phyloP scores from a whole-genome alignment of 2,113 vertebrate species.

The Percina caprodes region DNA sequence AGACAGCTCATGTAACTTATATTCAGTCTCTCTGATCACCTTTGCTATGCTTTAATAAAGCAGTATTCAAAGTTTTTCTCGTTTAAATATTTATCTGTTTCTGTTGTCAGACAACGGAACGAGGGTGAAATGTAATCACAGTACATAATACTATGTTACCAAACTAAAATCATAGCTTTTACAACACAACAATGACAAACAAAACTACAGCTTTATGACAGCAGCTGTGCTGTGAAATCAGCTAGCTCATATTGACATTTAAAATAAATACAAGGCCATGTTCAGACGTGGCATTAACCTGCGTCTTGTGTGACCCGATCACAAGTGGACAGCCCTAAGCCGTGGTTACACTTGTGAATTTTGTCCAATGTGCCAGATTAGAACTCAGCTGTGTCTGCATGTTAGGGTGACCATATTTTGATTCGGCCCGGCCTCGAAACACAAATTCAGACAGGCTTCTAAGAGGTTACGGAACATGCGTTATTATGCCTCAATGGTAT shows the following conservation, averaged over 20 bases:
- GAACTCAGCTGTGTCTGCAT: too few species aligned
- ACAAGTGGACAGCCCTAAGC: too few species aligned
- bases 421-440: too few species aligned
- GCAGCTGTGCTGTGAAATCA: background rate
- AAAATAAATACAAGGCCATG: background rate
- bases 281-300: background rate
- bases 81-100: background rate
- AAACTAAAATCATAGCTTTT: background rate
- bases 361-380: too few species aligned
- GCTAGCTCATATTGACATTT: too few species aligned
- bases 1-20: background rate
- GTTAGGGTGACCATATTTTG: too few species aligned
- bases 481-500: too few species aligned
- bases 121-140: background rate
- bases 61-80: background rate
- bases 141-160: background rate
- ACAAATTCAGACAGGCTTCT: too few species aligned
- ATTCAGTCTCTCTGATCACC: background rate
- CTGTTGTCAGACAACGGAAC: background rate
- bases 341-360: too few species aligned
- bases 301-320: background rate
- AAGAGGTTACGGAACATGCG: too few species aligned
- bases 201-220: background rate
- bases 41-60: background rate
- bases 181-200: background rate